phyloP scores from a whole-genome alignment of 1,140 invertebrate genomes.

The Leptestheria dahalacensis region DNA sequence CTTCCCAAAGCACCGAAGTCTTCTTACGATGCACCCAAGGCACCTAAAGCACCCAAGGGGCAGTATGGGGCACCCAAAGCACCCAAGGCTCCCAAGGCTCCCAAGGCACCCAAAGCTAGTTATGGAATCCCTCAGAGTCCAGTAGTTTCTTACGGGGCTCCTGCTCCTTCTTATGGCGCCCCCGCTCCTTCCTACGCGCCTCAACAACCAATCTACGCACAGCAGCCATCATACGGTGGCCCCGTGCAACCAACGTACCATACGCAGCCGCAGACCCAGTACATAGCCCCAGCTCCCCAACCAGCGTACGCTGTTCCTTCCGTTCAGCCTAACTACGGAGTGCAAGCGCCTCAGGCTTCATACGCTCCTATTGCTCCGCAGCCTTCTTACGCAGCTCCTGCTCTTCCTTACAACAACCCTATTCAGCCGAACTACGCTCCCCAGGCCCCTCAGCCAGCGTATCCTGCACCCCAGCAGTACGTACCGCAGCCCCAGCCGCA shows the following conservation, averaged over 20 bases:
- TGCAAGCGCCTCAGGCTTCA: background rate
- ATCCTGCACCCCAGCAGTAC: background rate
- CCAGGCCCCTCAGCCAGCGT: background rate
- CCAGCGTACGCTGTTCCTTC: background rate
- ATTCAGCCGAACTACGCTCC: background rate
- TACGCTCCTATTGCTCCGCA: constrained; percentile 10
- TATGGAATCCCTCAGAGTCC: constrained; percentile 12
- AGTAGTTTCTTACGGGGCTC: background rate
- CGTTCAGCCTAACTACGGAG: background rate
- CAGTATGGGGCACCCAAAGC: constrained; percentile 3
- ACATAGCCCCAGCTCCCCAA: background rate
- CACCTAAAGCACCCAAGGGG: constrained; percentile 15
- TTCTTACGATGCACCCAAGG: constrained; percentile 15
- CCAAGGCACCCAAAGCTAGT: constrained; percentile 18
- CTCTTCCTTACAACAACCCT: constrained; percentile 6
- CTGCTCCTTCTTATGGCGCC: background rate
- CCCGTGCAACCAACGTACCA: too few relatives aligned
- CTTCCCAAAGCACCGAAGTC: constrained; percentile 14
- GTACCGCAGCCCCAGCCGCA: background rate
- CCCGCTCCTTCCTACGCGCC: background rate
- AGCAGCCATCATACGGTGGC: background rate
- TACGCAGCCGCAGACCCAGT: background rate
- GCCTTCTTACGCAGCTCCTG: constrained; percentile 10
- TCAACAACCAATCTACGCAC: background rate
- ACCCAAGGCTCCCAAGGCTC: constrained; percentile 13